Evolutionary conservation across 2,113 vertebrate genomes (phyloP).

Genomic region (Varanus salvator): DNA sequence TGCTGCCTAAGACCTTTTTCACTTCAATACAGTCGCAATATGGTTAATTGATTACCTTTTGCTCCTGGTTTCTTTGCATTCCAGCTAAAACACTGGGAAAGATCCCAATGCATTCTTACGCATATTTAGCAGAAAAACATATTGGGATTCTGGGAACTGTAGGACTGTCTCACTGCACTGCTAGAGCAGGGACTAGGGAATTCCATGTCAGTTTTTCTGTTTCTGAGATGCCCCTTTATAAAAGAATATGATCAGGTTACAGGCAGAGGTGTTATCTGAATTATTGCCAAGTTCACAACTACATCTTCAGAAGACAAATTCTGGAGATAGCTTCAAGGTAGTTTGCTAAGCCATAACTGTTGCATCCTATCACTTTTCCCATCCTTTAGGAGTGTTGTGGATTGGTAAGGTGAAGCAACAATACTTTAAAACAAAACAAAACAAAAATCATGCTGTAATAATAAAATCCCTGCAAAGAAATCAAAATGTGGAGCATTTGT

Average conservation of each 20-base stretch:
- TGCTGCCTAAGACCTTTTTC: not conserved
- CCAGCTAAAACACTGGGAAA: not conserved
- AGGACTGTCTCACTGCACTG: not conserved
- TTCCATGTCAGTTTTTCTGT: not conserved
- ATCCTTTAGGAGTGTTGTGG: not conserved
- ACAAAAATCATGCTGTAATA: slow-evolving; percentile 3
- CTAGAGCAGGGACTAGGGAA: not conserved
- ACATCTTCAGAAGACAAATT: not conserved
- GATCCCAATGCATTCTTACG: too few species aligned
- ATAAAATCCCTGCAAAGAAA: slow-evolving; percentile 2
- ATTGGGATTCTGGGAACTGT: too few species aligned
- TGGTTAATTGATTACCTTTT: not conserved
- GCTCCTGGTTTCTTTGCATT: not conserved
- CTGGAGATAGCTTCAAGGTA: not conserved
- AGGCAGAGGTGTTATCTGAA: not conserved
- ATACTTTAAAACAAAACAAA: not conserved
- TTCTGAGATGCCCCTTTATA: not conserved
- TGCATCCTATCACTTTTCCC: not conserved
- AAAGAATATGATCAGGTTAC: not conserved
- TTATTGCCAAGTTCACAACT: not conserved
- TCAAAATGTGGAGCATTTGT: slow-evolving; percentile 34
- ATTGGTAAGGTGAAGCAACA: not conserved
- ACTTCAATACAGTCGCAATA: not conserved
- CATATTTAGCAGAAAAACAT: too few species aligned
- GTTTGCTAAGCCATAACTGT: not conserved